phyloP scores from a whole-genome alignment of 2,888 invertebrate genomes.

The Synanthedon tipuliformis region DNA sequence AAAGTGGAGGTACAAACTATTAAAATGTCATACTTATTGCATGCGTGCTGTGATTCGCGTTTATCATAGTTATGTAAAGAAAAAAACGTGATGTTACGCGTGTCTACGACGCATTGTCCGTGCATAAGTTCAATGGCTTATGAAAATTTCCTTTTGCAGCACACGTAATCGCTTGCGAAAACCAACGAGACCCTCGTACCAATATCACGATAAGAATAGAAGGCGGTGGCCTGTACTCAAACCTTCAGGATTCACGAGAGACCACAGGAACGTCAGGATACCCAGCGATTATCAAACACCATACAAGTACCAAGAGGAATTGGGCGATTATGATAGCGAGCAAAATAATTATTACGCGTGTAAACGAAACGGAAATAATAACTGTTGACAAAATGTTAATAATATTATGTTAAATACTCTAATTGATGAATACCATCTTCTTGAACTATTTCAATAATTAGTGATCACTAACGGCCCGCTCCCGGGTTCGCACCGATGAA shows the following conservation, averaged over 20 bases:
- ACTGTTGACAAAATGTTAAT: conserved; percentile 22
- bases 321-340: conserved; percentile 21
- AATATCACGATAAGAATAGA: conserved; percentile 43
- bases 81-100: neutral
- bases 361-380: conserved; percentile 30
- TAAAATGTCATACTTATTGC: conserved; percentile 3
- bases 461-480: no score
- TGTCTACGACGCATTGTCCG: neutral
- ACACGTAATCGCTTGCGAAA: conserved; percentile 34
- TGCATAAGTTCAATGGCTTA: neutral
- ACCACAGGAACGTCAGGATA: neutral
- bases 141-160: conserved; percentile 20
- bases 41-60: neutral
- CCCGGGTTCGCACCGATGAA: no score
- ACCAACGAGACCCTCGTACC: conserved; percentile 39
- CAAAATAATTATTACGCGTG: conserved; percentile 29
- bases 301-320: conserved; percentile 1
- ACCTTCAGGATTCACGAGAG: conserved; percentile 13
- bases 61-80: neutral
- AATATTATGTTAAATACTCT: no score
- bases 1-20: neutral
- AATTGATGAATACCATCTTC: no score
- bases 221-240: conserved; percentile 36
- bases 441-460: no score
- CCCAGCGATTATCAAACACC: conserved; percentile 3